Conservation (phyloP, 2,888 invertebrate genomes). For the Machimus rusticus region DNA sequence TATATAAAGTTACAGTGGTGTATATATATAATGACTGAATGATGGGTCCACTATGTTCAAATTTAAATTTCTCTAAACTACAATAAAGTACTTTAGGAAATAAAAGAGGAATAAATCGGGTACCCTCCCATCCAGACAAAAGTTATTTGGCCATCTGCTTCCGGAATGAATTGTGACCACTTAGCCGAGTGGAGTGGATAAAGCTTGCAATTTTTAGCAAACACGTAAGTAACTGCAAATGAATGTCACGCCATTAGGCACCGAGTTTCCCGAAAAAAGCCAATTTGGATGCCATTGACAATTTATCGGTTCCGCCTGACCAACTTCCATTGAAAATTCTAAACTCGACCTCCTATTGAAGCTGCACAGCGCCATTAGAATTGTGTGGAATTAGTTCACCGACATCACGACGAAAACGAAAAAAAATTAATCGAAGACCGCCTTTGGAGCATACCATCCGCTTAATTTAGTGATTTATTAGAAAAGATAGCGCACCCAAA, state of each 20-base stretch:
- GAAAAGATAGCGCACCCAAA: conserved; percentile 39
- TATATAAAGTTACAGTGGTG: too few species aligned
- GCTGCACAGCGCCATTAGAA: conserved; percentile 26
- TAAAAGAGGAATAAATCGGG: background rate
- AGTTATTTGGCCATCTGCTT: background rate
- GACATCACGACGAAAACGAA: background rate
- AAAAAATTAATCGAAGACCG: conserved; percentile 9
- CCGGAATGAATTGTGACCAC: background rate
- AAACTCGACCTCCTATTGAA: conserved; percentile 37
- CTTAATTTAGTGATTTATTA: conserved; percentile 39
- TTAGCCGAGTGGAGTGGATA: background rate
- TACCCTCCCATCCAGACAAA: background rate
- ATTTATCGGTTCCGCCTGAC: conserved; percentile 35
- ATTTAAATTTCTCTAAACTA: background rate
- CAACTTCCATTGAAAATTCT: conserved; percentile 27
- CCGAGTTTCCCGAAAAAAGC: conserved; percentile 21
- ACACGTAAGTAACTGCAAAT: conserved; percentile 13
- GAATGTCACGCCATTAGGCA: background rate
- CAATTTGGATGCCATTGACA: conserved; percentile 37
- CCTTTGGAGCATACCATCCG: conserved; percentile 35
- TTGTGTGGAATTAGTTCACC: conserved; percentile 20
- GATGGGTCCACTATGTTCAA: background rate
- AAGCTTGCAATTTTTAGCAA: background rate
- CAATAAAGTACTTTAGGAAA: background rate
- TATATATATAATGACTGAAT: background rate